These are phyloP conservation scores for Tangara arthus DNA, from an alignment of 2,797 vertebrate species.

Conservation along the genomic window DNA sequence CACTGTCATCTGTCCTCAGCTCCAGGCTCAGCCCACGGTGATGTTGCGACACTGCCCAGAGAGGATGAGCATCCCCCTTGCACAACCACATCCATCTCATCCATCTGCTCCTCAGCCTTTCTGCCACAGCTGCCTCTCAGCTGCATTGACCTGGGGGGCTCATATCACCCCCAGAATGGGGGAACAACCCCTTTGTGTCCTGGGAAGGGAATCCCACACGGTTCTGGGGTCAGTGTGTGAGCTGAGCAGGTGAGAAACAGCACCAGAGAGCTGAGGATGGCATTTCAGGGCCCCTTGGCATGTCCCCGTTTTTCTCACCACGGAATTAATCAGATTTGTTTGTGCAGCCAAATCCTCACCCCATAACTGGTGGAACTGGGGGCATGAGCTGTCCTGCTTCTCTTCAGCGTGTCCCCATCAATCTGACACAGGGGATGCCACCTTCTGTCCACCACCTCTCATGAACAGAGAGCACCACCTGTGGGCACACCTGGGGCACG, in stretches of 20 bases:
- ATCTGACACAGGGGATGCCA: not conserved
- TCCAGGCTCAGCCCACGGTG: accelerated
- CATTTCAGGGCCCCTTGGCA: not conserved
- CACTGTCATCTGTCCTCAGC: not conserved
- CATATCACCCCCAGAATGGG: not conserved
- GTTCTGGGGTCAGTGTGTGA: accelerated
- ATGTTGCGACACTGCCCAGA: not conserved
- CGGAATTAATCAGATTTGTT: not conserved
- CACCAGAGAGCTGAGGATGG: accelerated
- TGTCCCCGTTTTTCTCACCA: accelerated
- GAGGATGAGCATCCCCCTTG: not conserved
- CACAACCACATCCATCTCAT: not conserved
- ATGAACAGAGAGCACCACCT: accelerated
- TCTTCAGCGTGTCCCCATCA: not conserved
- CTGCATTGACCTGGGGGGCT: not conserved
- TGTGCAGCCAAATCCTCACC: not conserved
- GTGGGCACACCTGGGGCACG: accelerated
- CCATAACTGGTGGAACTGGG: not conserved
- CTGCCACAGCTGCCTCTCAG: accelerated
- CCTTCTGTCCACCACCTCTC: not conserved
- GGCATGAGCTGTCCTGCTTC: not conserved
- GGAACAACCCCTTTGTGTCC: not conserved
- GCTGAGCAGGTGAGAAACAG: not conserved
- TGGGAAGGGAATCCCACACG: not conserved
- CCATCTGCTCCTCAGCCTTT: not conserved